Base-by-base conservation (phyloP, 1,140 invertebrate species). In the Piezodorus guildinii region DNA sequence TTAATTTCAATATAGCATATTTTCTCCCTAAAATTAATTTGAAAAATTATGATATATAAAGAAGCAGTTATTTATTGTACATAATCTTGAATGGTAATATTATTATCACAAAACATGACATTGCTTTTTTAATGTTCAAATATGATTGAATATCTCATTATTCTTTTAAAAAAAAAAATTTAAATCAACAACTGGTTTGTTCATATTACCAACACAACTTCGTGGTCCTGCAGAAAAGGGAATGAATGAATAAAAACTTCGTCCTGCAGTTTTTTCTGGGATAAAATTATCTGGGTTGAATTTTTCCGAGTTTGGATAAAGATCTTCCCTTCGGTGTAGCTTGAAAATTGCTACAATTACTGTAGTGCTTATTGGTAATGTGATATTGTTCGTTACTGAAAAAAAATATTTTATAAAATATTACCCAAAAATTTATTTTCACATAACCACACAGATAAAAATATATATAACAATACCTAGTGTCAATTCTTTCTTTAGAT, bases 231-330 rank as follows among this genome's bases (percentile, higher is more conserved):
- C 89, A 5, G 87, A 89, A 77, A 94, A 94, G 2, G 91, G 91
- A 27, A 93, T 83, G 72, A 84, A 93, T 14, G 88, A 83, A 74
- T 88, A 93, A 59, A 89, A 90, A 70, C 91, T 87, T 43, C 89
- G 79, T 60, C 82, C 81, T 9, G 80, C 78, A 3, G 81, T 80
- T 62, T 85, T 87, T 68, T 91, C 89, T 0, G 87, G 85, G 25
- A 88, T 72, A 77, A 92, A 93, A 71, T 90, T 85, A 71, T 92
- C 88, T 2, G 90, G 90, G 71, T 92, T 77, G 72, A 90, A 93
- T n/a, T 77, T 77, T 23, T 88, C 79, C 0, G 90, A 89, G 70
- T 92, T 84, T 21, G 83, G 80, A 70, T 87, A 93, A 68, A 85
- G 79, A 62, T 84, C 76, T 0, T 80, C 76, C 70, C 83, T 81